Evolutionary conservation across 1,140 invertebrate species (phyloP).

Genomic region (Drosophila elegans): DNA sequence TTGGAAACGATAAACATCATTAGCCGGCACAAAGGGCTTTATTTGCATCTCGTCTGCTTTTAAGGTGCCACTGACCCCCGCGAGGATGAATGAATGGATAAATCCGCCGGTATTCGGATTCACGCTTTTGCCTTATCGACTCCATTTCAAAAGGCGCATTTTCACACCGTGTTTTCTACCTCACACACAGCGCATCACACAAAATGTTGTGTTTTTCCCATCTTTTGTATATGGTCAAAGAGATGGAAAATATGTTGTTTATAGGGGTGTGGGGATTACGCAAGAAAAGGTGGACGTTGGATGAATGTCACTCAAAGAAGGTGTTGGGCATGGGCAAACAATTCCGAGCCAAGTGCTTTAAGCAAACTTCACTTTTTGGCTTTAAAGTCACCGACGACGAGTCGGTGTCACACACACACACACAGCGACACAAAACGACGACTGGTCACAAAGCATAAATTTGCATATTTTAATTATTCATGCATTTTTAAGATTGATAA

Average conservation of each 20-base stretch:
- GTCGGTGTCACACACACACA: background rate
- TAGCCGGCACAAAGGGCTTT: constrained; percentile 72
- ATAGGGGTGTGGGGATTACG: constrained; percentile 9
- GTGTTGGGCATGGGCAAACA: constrained; percentile 64
- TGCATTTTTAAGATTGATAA: constrained; percentile 83
- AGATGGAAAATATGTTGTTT: constrained; percentile 71
- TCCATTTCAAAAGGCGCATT: constrained; percentile 73
- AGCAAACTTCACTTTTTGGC: constrained; percentile 35
- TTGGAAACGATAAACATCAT: constrained; percentile 77
- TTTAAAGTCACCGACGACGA: constrained; percentile 42
- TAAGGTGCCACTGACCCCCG: constrained; percentile 69
- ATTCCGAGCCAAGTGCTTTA: constrained; percentile 42
- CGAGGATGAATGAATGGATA: background rate
- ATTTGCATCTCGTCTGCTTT: constrained; percentile 78
- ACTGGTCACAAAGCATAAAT: constrained; percentile 70
- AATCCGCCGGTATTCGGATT: constrained; percentile 4
- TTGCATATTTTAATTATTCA: constrained; percentile 83
- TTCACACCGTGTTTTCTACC: constrained; percentile 54
- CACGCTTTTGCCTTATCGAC: constrained; percentile 74
- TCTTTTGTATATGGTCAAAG: constrained; percentile 39
- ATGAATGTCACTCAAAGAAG: constrained; percentile 31
- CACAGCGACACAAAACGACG: constrained; percentile 22
- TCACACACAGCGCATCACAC: too few species aligned
- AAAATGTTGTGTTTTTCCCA: constrained; percentile 12
- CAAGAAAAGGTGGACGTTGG: constrained; percentile 3